phyloP scores from a whole-genome alignment of 2,797 vertebrate species.

The Sebastes trivittatus region DNA sequence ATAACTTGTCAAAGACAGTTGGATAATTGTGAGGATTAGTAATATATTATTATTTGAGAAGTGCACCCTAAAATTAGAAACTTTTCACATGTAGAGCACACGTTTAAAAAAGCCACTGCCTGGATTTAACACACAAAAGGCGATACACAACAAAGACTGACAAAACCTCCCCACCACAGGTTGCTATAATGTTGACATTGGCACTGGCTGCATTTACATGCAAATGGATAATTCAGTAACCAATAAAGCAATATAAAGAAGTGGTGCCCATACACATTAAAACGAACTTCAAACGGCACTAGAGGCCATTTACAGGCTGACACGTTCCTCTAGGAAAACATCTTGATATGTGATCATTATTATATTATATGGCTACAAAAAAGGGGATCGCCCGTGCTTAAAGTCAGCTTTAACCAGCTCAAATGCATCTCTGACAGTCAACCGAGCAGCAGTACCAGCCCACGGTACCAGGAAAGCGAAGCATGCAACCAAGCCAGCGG shows the following conservation, averaged over 20 bases:
- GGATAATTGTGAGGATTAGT: constrained; percentile 7
- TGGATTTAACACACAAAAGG: background rate
- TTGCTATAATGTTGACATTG: background rate
- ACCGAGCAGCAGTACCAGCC: no score
- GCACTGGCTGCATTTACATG: background rate
- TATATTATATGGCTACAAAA: no score
- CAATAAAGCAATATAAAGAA: background rate
- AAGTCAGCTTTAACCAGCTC: no score
- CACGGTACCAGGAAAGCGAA: no score
- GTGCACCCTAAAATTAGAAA: background rate
- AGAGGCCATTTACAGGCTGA: background rate
- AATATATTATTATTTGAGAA: constrained; percentile 6
- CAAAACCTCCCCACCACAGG: background rate
- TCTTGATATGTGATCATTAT: background rate
- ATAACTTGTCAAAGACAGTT: constrained; percentile 30
- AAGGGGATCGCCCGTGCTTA: no score
- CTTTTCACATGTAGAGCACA: background rate
- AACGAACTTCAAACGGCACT: background rate
- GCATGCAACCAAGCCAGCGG: fast-evolving
- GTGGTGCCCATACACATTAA: background rate
- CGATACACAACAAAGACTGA: background rate
- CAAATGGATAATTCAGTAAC: background rate
- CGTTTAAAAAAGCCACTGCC: background rate
- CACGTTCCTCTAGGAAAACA: background rate
- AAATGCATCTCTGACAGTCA: no score